Evolutionary conservation across 2,797 vertebrate genomes (phyloP).

Genomic region (Delichon dasypus): DNA sequence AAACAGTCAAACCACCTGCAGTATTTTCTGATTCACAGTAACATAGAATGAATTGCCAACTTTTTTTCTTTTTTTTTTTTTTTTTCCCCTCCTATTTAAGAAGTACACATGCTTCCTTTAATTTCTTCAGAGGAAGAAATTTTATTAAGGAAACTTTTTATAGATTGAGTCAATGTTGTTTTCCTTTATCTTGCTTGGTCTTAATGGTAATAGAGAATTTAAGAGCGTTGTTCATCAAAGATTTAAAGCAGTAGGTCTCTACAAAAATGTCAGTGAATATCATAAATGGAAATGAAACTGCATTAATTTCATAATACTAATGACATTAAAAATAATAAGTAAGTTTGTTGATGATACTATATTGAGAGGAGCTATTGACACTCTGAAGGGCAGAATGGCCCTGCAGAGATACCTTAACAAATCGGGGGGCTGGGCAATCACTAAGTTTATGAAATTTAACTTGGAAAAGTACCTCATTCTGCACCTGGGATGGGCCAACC

Average conservation of each 20-base stretch:
- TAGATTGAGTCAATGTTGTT: neutral
- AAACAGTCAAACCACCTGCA: neutral
- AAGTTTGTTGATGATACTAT: neutral
- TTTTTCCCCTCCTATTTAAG: neutral
- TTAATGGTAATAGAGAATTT: slow-evolving; percentile 38
- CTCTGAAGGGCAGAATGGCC: neutral
- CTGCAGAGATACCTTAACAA: neutral
- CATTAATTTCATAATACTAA: neutral
- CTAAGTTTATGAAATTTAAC: too few relatives aligned
- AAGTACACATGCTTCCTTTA: neutral
- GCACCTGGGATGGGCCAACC: neutral
- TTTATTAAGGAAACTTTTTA: neutral
- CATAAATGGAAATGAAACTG: slow-evolving; percentile 35
- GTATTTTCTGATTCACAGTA: neutral
- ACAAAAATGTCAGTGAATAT: slow-evolving; percentile 23
- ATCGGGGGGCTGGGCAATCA: neutral
- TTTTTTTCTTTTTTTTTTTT: neutral
- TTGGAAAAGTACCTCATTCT: neutral
- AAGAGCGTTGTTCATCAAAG: slow-evolving; percentile 36
- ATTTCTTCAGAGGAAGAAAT: neutral
- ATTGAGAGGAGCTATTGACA: neutral
- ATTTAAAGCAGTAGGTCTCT: slow-evolving; percentile 25
- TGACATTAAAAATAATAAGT: neutral
- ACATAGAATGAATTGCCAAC: neutral
- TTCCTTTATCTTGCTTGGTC: neutral